A percentile compares a stretch with the other conserved stretches of the same genome.
These are phyloP conservation scores for Mythimna pallens DNA, from an alignment of 2,888 invertebrate genomes.

Conservation along the genomic window DNA sequence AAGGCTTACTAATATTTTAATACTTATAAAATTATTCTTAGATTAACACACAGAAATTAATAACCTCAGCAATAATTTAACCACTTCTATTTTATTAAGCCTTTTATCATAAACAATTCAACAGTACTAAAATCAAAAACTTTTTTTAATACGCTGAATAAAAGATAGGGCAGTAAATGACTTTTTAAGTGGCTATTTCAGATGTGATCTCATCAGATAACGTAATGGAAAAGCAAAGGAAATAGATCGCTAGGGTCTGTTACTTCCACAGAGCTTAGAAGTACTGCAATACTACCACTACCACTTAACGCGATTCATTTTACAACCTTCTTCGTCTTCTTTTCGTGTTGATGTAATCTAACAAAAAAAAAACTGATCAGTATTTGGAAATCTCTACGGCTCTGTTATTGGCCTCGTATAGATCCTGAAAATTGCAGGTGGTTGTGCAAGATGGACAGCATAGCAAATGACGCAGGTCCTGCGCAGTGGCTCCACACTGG, in stretches of 20 bases:
- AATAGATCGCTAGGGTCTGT: conserved; percentile 40
- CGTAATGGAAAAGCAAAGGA: conserved; percentile 45
- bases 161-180: conserved; percentile 44
- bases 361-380: too few species aligned
- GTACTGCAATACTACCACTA: too few species aligned
- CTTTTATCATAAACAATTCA: conserved; percentile 13
- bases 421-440: too few species aligned
- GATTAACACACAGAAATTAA: background rate
- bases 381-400: too few species aligned
- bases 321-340: too few species aligned
- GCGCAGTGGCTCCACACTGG: too few species aligned
- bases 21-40: background rate
- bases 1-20: background rate
- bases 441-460: too few species aligned
- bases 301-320: too few species aligned
- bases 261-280: background rate
- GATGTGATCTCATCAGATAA: conserved; percentile 58
- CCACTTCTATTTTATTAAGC: conserved; percentile 21
- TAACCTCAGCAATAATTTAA: conserved; percentile 10
- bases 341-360: too few species aligned
- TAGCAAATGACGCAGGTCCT: too few species aligned
- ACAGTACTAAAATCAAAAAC: conserved; percentile 26
- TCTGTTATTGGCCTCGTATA: too few species aligned
- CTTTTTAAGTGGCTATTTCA: conserved; percentile 49
- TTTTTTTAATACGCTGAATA: conserved; percentile 42